Evolutionary conservation across 2,888 invertebrate species (phyloP).

Genomic region (Cephus spinipes): DNA sequence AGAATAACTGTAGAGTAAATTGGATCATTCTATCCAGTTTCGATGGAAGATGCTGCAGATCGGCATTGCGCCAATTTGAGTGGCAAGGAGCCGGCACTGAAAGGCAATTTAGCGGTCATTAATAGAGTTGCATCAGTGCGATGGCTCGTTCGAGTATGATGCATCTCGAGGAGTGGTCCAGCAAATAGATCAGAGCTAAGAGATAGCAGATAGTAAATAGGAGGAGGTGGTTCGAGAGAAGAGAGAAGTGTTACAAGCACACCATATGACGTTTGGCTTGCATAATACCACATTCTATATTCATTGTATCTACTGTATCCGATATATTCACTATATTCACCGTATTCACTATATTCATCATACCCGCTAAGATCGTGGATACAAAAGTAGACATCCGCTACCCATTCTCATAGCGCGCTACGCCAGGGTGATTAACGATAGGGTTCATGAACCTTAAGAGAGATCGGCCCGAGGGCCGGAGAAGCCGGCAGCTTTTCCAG

Average conservation of each 20-base stretch:
- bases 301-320: neutral
- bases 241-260: neutral
- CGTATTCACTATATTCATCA: neutral
- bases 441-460: constrained; percentile 1
- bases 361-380: neutral
- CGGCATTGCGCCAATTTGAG: neutral
- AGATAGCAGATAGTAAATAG: constrained; percentile 27
- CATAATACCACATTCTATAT: neutral
- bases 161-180: constrained; percentile 42
- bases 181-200: constrained; percentile 39
- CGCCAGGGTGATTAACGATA: neutral
- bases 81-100: constrained; percentile 5
- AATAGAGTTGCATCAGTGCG: constrained; percentile 44
- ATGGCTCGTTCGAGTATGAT: constrained; percentile 29
- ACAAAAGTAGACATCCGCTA: neutral
- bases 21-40: too few species aligned
- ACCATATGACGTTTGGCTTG: neutral
- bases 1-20: neutral
- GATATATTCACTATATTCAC: neutral
- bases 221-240: constrained; percentile 13
- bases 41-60: neutral
- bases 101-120: constrained; percentile 37
- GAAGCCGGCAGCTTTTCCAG: neutral
- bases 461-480: neutral
- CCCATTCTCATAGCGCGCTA: neutral